Conservation (phyloP, 2,113 vertebrate species). For the Hippocampus mohnikei region DNA sequence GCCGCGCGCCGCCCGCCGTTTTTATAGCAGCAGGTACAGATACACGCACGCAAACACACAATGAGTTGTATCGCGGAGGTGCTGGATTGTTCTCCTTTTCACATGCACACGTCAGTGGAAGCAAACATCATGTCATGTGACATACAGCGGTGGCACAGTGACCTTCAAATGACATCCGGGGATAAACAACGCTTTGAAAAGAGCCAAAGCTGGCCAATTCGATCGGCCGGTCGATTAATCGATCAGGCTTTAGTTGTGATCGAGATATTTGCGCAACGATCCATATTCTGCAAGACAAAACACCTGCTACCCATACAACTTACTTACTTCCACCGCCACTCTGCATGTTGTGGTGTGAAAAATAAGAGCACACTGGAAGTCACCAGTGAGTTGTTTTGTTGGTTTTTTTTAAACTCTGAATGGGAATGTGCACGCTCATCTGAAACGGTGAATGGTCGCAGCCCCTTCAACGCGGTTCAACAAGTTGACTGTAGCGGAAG, state of each 20-base stretch:
- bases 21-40: conserved; percentile 57
- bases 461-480: conserved; percentile 52
- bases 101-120: conserved; percentile 34
- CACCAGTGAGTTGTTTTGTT: conserved; percentile 37
- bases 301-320: no score
- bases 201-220: no score
- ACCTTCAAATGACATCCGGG: conserved; percentile 38
- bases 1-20: conserved; percentile 23
- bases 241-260: no score
- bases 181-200: background rate
- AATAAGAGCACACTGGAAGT: conserved; percentile 51
- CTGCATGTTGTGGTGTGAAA: conserved; percentile 21
- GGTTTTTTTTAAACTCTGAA: conserved; percentile 50
- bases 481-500: conserved; percentile 39
- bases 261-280: no score
- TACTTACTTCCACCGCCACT: background rate
- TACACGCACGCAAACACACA: conserved; percentile 54
- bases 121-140: conserved; percentile 48
- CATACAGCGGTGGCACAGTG: conserved; percentile 38
- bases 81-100: conserved; percentile 70
- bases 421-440: conserved; percentile 72
- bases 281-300: no score
- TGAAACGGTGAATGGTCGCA: conserved; percentile 54
- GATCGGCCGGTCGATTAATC: no score
- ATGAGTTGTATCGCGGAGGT: conserved; percentile 52